Evolutionary conservation across 2,113 vertebrate species (phyloP).

Genomic region (chimpanzee (Pan troglodytes)): NHGRI_mPanTro3-v2.1_pri NC_072414.2:57630501-57631000

Average conservation of each 20-base stretch:
- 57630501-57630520: not conserved
- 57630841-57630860: not conserved
- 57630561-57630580: not conserved
- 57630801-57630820: not conserved
- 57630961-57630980: not conserved
- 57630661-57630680: not conserved
- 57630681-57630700: not conserved
- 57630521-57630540: not conserved
- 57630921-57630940: not conserved
- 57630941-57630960: not conserved
- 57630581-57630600: not conserved
- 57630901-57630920: not conserved
- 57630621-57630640: not conserved
- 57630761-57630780: not conserved
- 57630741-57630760: not conserved
- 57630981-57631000: not conserved
- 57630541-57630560: not conserved
- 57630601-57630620: not conserved
- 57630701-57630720: not conserved
- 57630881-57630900: not conserved
- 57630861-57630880: not conserved
- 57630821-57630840: not conserved
- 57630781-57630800: not conserved
- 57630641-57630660: not conserved
- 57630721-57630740: not conserved